A percentile compares a stretch with the other conserved stretches of the same genome.
Evolutionary conservation across 2,113 vertebrate genomes (phyloP).

Genomic region (Isurus oxyrinchus): DNA sequence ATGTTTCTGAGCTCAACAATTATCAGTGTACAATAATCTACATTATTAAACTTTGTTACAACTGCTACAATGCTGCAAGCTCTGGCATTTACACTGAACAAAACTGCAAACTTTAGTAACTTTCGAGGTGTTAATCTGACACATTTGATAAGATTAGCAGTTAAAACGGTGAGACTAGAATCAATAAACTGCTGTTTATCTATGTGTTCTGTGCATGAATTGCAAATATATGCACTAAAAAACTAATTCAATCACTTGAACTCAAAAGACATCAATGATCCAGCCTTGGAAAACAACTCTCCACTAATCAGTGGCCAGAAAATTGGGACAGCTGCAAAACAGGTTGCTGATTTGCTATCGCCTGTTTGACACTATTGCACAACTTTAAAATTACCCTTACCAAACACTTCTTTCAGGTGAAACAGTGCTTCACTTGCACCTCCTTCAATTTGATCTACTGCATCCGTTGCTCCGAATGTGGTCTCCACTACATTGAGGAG

Average conservation of each 20-base stretch:
- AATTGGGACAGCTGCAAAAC: neutral
- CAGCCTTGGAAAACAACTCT: neutral
- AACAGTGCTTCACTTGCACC: no score
- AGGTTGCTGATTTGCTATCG: neutral
- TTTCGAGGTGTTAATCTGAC: slow-evolving; percentile 27
- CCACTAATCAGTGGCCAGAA: neutral
- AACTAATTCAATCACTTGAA: neutral
- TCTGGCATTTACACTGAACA: neutral
- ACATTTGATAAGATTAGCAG: neutral
- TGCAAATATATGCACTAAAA: neutral
- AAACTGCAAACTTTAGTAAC: neutral
- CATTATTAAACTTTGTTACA: neutral
- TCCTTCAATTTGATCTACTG: no score
- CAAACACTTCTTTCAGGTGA: no score
- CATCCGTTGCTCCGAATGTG: no score
- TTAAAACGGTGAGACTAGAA: neutral
- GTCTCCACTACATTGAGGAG: no score
- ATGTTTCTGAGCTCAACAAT: neutral
- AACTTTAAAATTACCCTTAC: neutral
- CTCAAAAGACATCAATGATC: neutral
- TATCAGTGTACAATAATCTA: neutral
- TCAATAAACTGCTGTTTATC: neutral
- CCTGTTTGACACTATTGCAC: neutral
- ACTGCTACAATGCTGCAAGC: neutral
- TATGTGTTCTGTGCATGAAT: no score